Percentiles rank a stretch among this genome's conserved stretches.
Evolutionary conservation across 1,140 invertebrate genomes (phyloP).

Genomic region (Anoplolepis gracilipes): DNA sequence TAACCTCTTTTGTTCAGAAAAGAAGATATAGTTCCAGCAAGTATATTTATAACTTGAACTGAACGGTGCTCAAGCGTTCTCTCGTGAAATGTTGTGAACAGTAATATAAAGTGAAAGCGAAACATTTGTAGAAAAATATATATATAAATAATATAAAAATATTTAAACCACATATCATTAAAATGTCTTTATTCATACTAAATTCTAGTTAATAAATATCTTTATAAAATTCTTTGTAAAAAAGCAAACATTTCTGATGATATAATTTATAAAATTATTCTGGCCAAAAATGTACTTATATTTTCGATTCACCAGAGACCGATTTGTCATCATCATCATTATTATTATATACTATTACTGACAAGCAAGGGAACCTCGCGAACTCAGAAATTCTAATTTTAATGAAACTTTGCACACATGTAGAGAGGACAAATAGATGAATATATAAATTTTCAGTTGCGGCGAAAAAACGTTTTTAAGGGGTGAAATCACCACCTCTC

Average conservation of each 20-base stretch:
- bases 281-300: neutral
- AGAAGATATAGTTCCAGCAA: slow-evolving; percentile 2
- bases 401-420: too few species aligned
- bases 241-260: neutral
- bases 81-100: neutral
- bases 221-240: neutral
- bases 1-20: slow-evolving; percentile 23
- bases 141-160: neutral
- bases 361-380: too few species aligned
- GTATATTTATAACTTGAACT: slow-evolving; percentile 22
- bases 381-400: too few species aligned
- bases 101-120: neutral
- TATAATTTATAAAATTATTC: neutral
- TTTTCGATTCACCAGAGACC: neutral
- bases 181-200: neutral
- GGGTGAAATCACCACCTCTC: too few species aligned
- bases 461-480: too few species aligned
- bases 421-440: too few species aligned
- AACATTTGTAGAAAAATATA: neutral
- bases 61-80: slow-evolving; percentile 50
- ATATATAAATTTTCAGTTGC: too few species aligned
- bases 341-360: too few species aligned
- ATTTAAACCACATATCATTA: neutral
- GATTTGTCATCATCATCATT: neutral
- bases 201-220: neutral